phyloP scores from a whole-genome alignment of 2,888 invertebrate genomes.

The Minunthozetes semirufus region DNA sequence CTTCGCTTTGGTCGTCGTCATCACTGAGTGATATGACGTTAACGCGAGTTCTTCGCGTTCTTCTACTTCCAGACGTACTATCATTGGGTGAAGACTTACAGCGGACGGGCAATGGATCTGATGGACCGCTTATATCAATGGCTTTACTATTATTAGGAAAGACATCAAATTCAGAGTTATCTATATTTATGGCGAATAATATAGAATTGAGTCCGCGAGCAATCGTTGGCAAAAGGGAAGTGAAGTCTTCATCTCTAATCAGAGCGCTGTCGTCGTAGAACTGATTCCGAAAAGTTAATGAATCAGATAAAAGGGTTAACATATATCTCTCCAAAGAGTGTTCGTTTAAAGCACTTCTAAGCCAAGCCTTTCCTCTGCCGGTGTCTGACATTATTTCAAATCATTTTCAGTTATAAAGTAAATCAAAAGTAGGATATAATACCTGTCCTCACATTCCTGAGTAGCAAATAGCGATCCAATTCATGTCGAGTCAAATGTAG shows the following conservation, averaged over 20 bases:
- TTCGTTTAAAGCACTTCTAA: constrained; percentile 83
- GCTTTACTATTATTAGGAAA: constrained; percentile 47
- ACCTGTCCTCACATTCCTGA: constrained; percentile 49
- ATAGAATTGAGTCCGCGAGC: constrained; percentile 76
- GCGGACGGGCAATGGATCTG: background rate
- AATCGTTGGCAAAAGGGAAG: constrained; percentile 70
- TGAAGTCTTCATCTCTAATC: constrained; percentile 69
- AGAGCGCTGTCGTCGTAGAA: constrained; percentile 83
- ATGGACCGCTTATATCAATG: background rate
- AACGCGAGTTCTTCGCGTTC: constrained; percentile 7
- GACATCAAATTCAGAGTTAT: constrained; percentile 64
- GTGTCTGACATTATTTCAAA: constrained; percentile 57
- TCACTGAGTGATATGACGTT: constrained; percentile 21
- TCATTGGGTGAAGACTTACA: background rate
- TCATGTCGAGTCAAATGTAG: constrained; percentile 76
- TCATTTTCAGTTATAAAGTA: background rate
- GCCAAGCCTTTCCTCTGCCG: constrained; percentile 78
- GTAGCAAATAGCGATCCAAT: constrained; percentile 69
- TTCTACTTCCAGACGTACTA: background rate
- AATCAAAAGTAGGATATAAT: background rate
- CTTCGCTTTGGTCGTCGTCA: constrained; percentile 27
- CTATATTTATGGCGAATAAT: constrained; percentile 84
- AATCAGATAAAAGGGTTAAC: constrained; percentile 64
- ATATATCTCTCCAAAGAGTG: constrained; percentile 70
- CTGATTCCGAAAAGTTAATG: constrained; percentile 48